A percentile compares a stretch with the other conserved stretches of the same genome.
phyloP scores from a whole-genome alignment of 1,140 invertebrate species.

The Drosophila arawakana region DNA sequence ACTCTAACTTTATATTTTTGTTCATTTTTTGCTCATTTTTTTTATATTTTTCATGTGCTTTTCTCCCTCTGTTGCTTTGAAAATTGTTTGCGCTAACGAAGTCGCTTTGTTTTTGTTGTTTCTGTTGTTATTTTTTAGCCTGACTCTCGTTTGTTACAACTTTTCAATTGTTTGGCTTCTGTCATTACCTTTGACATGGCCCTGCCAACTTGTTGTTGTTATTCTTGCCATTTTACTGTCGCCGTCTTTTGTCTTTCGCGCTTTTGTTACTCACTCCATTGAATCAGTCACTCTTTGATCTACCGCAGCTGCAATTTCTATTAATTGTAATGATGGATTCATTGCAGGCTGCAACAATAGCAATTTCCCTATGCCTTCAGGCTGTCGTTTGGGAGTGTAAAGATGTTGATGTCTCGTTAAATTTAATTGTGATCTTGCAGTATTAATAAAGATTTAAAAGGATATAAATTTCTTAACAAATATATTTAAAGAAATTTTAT shows the following conservation, averaged over 20 bases:
- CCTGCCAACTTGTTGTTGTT: slow-evolving; percentile 56
- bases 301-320: slow-evolving; percentile 67
- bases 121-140: slow-evolving; percentile 35
- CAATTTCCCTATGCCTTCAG: slow-evolving; percentile 18
- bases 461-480: too few species aligned
- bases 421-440: slow-evolving; percentile 48
- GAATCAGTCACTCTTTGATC: slow-evolving; percentile 61
- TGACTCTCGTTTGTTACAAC: slow-evolving; percentile 67
- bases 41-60: slow-evolving; percentile 29
- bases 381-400: slow-evolving; percentile 18
- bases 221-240: slow-evolving; percentile 72
- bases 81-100: slow-evolving; percentile 69
- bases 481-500: too few species aligned
- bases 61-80: slow-evolving; percentile 52
- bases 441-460: background rate
- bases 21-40: slow-evolving; percentile 33
- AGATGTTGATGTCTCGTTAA: slow-evolving; percentile 45
- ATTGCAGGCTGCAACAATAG: slow-evolving; percentile 58
- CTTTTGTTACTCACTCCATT: slow-evolving; percentile 58
- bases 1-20: slow-evolving; percentile 47
- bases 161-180: slow-evolving; percentile 82
- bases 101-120: slow-evolving; percentile 58
- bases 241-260: slow-evolving; percentile 76
- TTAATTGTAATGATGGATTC: slow-evolving; percentile 75
- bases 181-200: slow-evolving; percentile 82